Evolutionary conservation across 2,888 invertebrate genomes (phyloP).

Genomic region (Zele albiditarsus): DNA sequence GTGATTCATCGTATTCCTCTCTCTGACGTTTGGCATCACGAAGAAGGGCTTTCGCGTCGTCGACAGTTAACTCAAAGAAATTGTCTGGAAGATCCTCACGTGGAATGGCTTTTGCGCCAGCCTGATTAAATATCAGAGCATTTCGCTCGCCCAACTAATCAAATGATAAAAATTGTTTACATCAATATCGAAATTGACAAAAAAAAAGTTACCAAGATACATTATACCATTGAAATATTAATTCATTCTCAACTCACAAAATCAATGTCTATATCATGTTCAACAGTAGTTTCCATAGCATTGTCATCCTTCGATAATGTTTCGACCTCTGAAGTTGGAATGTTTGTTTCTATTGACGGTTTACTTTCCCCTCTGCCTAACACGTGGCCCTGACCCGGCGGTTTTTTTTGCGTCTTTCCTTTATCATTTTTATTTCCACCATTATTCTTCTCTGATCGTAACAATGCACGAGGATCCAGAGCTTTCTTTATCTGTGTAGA

Average conservation of each 20-base stretch:
- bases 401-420: constrained; percentile 25
- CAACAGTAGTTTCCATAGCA: constrained; percentile 6
- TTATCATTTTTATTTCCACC: constrained; percentile 20
- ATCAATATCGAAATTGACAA: neutral
- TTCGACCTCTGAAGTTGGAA: constrained; percentile 6
- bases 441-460: constrained; percentile 33
- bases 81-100: constrained; percentile 87
- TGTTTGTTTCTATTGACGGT: constrained; percentile 5
- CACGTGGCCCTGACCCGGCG: constrained; percentile 26
- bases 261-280: constrained; percentile 61
- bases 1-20: constrained; percentile 81
- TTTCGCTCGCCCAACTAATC: constrained; percentile 83
- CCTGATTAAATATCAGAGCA: constrained; percentile 82
- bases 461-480: constrained; percentile 40
- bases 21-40: constrained; percentile 82
- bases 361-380: constrained; percentile 33
- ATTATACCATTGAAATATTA: neutral
- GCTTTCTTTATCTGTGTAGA: constrained; percentile 34
- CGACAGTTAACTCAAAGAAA: constrained; percentile 89
- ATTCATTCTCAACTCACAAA: constrained; percentile 66
- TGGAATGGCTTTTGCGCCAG: constrained; percentile 74
- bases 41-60: constrained; percentile 85
- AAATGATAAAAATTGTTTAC: constrained; percentile 42
- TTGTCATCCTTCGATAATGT: constrained; percentile 9
- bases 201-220: no score